phyloP scores from a whole-genome alignment of 2,888 invertebrate genomes.

The Xylocampa areola region DNA sequence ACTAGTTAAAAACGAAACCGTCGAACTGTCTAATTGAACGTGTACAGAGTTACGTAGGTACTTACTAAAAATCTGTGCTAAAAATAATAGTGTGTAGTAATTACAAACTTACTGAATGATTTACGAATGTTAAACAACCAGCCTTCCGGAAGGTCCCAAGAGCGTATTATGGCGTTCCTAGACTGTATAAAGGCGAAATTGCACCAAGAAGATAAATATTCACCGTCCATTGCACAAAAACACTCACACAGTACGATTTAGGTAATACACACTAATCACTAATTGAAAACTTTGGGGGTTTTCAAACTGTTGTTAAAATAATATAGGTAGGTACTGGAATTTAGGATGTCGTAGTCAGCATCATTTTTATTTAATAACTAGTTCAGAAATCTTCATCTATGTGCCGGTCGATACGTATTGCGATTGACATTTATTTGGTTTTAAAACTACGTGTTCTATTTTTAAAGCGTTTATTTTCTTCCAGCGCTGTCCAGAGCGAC shows the following conservation, averaged over 20 bases:
- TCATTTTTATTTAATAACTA: conserved; percentile 18
- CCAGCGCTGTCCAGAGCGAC: conserved; percentile 40
- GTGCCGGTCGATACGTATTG: conserved; percentile 28
- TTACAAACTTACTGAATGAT: conserved; percentile 63
- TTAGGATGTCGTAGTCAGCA: conserved; percentile 23
- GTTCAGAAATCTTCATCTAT: conserved; percentile 24
- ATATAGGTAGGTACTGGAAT: conserved; percentile 22
- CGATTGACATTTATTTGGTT: conserved; percentile 55
- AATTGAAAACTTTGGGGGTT: neutral
- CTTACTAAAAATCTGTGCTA: too few species aligned
- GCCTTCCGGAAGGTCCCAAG: conserved; percentile 77
- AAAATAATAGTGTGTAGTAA: neutral
- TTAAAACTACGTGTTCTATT: conserved; percentile 58
- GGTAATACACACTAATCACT: conserved; percentile 7
- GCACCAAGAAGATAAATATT: conserved; percentile 49
- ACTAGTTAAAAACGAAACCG: too few species aligned
- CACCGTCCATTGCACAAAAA: conserved; percentile 64
- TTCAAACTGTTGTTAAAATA: neutral
- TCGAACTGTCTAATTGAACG: too few species aligned
- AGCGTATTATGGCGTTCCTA: conserved; percentile 78
- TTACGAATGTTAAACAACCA: conserved; percentile 70
- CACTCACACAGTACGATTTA: conserved; percentile 24
- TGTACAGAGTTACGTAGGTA: too few species aligned
- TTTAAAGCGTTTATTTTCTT: conserved; percentile 59
- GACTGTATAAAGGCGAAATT: conserved; percentile 71